Conservation (phyloP, 2,888 invertebrate genomes). For the Amphipoea oculea region DNA sequence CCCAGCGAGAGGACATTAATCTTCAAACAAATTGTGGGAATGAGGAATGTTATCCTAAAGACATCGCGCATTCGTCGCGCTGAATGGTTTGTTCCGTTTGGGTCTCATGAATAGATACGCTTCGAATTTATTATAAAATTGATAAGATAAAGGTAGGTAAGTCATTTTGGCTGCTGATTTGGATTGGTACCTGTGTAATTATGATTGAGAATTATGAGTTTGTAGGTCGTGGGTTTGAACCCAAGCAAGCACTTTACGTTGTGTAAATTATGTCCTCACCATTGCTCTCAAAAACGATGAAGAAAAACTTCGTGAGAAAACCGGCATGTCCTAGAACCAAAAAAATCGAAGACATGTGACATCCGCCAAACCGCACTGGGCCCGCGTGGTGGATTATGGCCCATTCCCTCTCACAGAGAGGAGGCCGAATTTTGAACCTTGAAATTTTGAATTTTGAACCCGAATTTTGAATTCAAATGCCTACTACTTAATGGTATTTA, state of each 20-base stretch:
- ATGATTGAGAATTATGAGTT: no score
- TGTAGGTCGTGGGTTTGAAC: neutral
- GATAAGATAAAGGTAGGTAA: neutral
- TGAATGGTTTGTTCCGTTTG: constrained; percentile 10
- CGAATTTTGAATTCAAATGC: neutral
- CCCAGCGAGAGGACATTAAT: constrained; percentile 44
- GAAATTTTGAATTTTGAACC: no score
- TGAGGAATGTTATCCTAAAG: constrained; percentile 34
- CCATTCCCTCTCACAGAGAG: no score
- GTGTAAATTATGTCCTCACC: no score
- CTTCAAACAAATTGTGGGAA: constrained; percentile 41
- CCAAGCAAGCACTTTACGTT: neutral
- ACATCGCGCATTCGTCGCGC: constrained; percentile 14
- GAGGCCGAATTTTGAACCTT: no score
- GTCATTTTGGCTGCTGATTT: neutral
- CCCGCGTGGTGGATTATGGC: no score
- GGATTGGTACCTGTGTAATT: neutral
- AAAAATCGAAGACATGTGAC: neutral
- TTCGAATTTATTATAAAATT: constrained; percentile 5
- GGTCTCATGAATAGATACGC: neutral
- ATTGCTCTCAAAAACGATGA: neutral
- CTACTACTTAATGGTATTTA: no score
- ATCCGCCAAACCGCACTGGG: neutral
- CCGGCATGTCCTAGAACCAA: neutral
- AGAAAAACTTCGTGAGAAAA: neutral